A percentile compares a stretch with the other conserved stretches of the same genome.
These are phyloP conservation scores for Electrophaes corylata DNA, from an alignment of 2,888 invertebrate genomes.

Conservation along the genomic window DNA sequence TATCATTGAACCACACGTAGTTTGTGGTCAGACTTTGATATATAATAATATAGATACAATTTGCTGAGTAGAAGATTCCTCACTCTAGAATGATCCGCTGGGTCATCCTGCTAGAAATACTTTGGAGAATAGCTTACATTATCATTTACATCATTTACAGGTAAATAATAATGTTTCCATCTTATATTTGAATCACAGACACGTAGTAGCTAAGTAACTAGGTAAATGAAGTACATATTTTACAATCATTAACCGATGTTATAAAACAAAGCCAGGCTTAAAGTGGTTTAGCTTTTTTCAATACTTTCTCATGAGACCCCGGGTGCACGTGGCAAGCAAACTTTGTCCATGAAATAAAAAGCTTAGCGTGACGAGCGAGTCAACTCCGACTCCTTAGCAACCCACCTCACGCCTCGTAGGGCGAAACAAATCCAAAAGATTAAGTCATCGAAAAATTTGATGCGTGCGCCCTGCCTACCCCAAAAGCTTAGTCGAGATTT, in stretches of 20 bases:
- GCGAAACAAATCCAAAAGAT: conserved; percentile 56
- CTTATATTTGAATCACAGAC: too few relatives aligned
- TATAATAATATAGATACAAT: not conserved
- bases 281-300: not conserved
- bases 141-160: too few relatives aligned
- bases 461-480: conserved; percentile 64
- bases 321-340: conserved; percentile 10
- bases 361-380: conserved; percentile 17
- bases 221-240: too few relatives aligned
- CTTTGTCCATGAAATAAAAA: conserved; percentile 16
- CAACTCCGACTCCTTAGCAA: conserved; percentile 31
- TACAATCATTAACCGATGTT: too few relatives aligned
- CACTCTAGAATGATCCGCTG: too few relatives aligned
- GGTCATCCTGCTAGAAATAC: too few relatives aligned
- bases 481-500: conserved; percentile 55
- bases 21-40: not conserved
- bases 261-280: too few relatives aligned
- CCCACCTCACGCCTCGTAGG: conserved; percentile 45
- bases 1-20: conserved; percentile 10
- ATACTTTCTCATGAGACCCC: not conserved
- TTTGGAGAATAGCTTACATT: too few relatives aligned
- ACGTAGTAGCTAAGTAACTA: too few relatives aligned
- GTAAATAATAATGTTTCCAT: too few relatives aligned
- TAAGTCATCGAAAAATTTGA: conserved; percentile 67
- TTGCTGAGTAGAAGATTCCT: too few relatives aligned